Conservation (phyloP, 2,888 invertebrate genomes). For the Odiellus spinosus region DNA sequence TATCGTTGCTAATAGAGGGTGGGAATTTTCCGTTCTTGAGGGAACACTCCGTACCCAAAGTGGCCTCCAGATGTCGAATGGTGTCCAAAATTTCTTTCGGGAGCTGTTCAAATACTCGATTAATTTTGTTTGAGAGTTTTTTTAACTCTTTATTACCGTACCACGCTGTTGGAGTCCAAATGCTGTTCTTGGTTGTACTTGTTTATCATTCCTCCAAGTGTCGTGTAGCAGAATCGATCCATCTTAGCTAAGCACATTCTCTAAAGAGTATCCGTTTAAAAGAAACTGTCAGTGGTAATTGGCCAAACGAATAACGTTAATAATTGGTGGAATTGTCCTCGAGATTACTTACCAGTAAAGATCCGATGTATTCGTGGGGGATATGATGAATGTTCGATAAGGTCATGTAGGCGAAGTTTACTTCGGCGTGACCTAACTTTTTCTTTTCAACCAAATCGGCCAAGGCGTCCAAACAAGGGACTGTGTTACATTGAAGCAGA, state of each 20-base stretch:
- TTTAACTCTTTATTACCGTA: neutral
- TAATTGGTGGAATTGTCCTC: neutral
- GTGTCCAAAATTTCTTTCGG: slow-evolving; percentile 1
- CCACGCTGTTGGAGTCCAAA: no score
- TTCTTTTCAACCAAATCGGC: slow-evolving; percentile 4
- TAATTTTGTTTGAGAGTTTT: slow-evolving; percentile 1
- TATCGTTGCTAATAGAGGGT: neutral
- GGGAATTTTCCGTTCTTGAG: neutral
- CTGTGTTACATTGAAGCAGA: slow-evolving; percentile 11
- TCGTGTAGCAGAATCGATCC: neutral
- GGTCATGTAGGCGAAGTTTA: slow-evolving; percentile 7
- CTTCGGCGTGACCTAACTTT: slow-evolving; percentile 3
- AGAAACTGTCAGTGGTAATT: neutral
- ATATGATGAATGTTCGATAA: slow-evolving; percentile 11
- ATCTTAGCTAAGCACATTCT: neutral
- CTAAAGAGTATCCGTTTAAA: neutral
- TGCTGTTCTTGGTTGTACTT: neutral
- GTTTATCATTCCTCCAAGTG: neutral
- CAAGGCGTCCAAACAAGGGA: slow-evolving; percentile 8
- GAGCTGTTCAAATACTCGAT: slow-evolving; percentile 1
- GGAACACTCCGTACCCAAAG: neutral
- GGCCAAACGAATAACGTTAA: neutral
- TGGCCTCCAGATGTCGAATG: slow-evolving; percentile 3
- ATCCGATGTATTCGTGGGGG: slow-evolving; percentile 3
- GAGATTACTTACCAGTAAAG: slow-evolving; percentile 10